Evolutionary conservation across 1,140 invertebrate species (phyloP).

Genomic region (Trachymyrmex septentrionalis): DNA sequence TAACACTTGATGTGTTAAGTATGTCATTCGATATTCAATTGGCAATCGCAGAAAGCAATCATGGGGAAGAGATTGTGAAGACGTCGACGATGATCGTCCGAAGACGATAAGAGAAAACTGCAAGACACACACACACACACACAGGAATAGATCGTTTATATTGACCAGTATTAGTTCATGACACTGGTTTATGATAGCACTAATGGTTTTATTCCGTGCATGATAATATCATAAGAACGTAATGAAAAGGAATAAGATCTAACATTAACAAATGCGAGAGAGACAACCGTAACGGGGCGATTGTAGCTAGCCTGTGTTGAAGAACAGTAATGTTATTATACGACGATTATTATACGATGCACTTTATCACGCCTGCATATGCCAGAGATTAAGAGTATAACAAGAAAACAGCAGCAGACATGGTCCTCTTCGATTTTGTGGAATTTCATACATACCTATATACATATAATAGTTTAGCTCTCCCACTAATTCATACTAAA

Average conservation of each 20-base stretch:
- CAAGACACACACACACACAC: too few relatives aligned
- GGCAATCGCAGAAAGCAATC: constrained; percentile 23
- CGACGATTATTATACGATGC: not conserved
- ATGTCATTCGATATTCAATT: constrained; percentile 8
- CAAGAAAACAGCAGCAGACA: too few relatives aligned
- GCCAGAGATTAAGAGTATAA: not conserved
- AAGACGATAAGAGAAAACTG: constrained; percentile 28
- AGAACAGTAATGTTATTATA: not conserved
- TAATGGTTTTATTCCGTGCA: constrained; percentile 34
- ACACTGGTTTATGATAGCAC: constrained; percentile 37
- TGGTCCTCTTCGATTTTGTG: too few relatives aligned
- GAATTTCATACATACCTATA: too few relatives aligned
- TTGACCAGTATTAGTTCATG: constrained; percentile 25
- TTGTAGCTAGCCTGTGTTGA: not conserved
- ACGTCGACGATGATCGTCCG: not conserved
- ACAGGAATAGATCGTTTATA: constrained; percentile 45
- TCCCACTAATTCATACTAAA: too few relatives aligned
- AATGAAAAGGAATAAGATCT: constrained; percentile 36
- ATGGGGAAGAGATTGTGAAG: not conserved
- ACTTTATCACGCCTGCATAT: not conserved
- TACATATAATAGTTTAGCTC: too few relatives aligned
- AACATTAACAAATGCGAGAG: constrained; percentile 5
- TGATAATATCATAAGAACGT: constrained; percentile 4
- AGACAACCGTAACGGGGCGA: constrained; percentile 22
- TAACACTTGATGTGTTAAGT: not conserved